Conservation (phyloP, 2,797 vertebrate genomes). For the Alexandromys oeconomus region DNA sequence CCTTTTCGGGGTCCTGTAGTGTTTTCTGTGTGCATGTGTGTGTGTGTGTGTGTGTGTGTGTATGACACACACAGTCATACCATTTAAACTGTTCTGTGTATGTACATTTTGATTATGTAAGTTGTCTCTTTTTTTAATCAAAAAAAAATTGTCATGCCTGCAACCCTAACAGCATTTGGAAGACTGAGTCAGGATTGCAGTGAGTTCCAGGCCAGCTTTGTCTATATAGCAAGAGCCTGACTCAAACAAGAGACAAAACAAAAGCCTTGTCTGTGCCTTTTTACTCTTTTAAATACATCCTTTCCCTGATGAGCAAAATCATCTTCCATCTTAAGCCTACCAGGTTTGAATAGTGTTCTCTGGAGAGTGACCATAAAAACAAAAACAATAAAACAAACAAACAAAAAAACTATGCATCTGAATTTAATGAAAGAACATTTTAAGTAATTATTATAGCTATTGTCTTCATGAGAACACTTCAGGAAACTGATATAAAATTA, state of each 20-base stretch:
- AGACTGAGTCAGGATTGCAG: not conserved
- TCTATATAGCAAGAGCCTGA: not conserved
- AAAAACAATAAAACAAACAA: not conserved
- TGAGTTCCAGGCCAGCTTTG: not conserved
- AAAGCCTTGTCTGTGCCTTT: not conserved
- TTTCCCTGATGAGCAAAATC: not conserved
- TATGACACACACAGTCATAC: too few species aligned
- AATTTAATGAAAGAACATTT: not conserved
- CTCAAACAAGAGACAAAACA: not conserved
- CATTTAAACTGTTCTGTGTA: too few species aligned
- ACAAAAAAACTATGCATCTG: not conserved
- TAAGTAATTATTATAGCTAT: constrained; percentile 3
- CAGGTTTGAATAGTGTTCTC: not conserved
- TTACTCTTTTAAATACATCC: not conserved
- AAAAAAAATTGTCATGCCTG: not conserved
- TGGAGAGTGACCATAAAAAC: not conserved
- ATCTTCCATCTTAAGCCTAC: not conserved
- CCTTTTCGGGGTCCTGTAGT: not conserved
- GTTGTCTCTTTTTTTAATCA: not conserved
- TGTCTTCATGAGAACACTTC: constrained; percentile 31
- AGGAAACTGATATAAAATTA: not conserved
- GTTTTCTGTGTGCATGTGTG: not conserved
- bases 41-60: too few species aligned
- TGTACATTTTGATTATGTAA: too few species aligned
- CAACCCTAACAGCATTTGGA: not conserved